Evolutionary conservation across 2,113 vertebrate genomes (phyloP), one percentile per base, ranked within the genome.

Genomic region (Daubentonia madagascariensis): DNA sequence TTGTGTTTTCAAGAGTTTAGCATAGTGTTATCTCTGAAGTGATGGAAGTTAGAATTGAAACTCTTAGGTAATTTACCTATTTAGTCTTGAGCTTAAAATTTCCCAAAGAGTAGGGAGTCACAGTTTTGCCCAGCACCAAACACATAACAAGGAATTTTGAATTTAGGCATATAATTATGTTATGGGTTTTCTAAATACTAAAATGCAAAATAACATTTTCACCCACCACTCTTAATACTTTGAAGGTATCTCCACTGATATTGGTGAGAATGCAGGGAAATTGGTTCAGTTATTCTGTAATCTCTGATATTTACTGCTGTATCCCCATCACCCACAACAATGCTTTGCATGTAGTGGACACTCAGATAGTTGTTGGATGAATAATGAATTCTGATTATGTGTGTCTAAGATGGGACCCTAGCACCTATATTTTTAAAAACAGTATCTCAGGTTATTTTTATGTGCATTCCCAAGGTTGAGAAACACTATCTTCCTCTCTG

Each of bases 31-130:
- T 95, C 72, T 84, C 45, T 96, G 50, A 89, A 95, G 22, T 73
- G 17, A 89, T 70, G 45, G 57, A 87, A 68, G 9, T 92, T 92
- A 87, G 61, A 94, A 85, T 94, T 50, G n/a, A 80, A 96, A 83
- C 35, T 85, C 43, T 57, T 5, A 61, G 54, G 23, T 6, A 78
- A 84, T 86, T 73, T 86, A 52, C 32, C 52, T 89, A 1, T 75
- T 78, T 96, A 85, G 48, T 95, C 78, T 88, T 89, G 70, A 97
- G 52, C n/a, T 91, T 95, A 85, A 87, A 75, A 68, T 76, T 88
- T 97, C 57, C 52, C 54, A 37, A 43, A 84, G 45, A 50, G 16
- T 72, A 78, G 40, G 28, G 30, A 30, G 40, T 32, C 43, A 86
- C n/a, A 35, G 14, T 84, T 97, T 93, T 96, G 18, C 12, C 30